Base-by-base conservation (phyloP, 2,113 vertebrate species). In the Cyanoderma ruficeps region DNA sequence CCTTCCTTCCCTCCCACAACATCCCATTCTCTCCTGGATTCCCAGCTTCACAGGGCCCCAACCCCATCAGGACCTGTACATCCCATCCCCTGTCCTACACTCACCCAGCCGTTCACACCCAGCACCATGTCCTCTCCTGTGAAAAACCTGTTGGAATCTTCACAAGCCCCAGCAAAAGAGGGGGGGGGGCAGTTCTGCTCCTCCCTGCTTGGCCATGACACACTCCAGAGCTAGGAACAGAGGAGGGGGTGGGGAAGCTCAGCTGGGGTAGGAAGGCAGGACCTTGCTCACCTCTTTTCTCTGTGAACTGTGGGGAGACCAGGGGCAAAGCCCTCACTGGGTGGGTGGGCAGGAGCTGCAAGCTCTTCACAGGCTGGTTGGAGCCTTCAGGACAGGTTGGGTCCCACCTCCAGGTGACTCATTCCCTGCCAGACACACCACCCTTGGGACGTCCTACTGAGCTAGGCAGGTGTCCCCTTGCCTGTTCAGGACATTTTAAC, bases 231-330 rank as follows among this genome's bases (percentile, higher is more conserved):
- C 37, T 5, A 0, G 30, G 23, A 16, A 30, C 15, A 69, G 63
- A 89, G 15, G 18, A 59, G 25, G 18, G 69, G 18, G 4, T 56
- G 31, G 22, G 21, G 7, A 59, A 71, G 25, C 23, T 79, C 61
- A 75, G 23, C 57, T 42, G 23, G 33, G 9, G 18, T 3, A 31
- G 41, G 41, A 95, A 94, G 70, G 35, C 22, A 78, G 50, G 15
- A 30, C 27, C 69, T 47, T 5, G 0, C 15, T 76, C 1, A 0
- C 21, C 27, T 63, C 56, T 1, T 0, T 5, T 37, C 39, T 20
- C 30, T 39, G 13, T 20, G 61, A 86, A 27, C 30, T 52, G 7
- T 41, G 41, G 28, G 19, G 22, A 42, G 12, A 46, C 3, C 12
- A 59, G 13, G 5, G 14, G 23, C 11, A 59, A 90, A 95, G 28